Evolutionary conservation across 2,888 invertebrate genomes (phyloP).

Genomic region (Eupithecia abbreviata): DNA sequence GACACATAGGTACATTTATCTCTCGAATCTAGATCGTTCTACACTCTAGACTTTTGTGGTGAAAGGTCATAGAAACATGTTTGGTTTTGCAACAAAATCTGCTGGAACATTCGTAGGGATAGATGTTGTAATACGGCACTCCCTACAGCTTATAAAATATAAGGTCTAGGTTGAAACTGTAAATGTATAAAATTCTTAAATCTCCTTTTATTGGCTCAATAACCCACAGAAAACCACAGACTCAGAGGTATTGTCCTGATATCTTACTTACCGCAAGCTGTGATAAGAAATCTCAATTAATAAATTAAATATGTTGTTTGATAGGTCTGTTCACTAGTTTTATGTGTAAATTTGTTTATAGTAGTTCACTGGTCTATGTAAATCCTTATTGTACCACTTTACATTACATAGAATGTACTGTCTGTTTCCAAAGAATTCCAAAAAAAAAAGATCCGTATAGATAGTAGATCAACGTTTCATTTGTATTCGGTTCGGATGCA

Average conservation of each 20-base stretch:
- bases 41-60: constrained; percentile 69
- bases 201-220: not conserved
- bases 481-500: not conserved
- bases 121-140: constrained; percentile 30
- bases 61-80: constrained; percentile 74
- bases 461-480: not conserved
- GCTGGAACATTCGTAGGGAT: constrained; percentile 49
- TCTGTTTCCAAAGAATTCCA: too few relatives aligned
- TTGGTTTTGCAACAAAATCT: constrained; percentile 55
- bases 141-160: constrained; percentile 16
- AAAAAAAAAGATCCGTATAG: too few relatives aligned
- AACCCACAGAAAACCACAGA: not conserved
- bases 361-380: too few relatives aligned
- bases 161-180: not conserved
- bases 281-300: not conserved
- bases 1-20: constrained; percentile 62
- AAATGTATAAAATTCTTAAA: not conserved
- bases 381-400: too few relatives aligned
- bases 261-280: constrained; percentile 1
- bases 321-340: too few relatives aligned
- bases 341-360: too few relatives aligned
- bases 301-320: too few relatives aligned
- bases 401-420: too few relatives aligned
- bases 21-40: constrained; percentile 72
- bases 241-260: not conserved